phyloP scores from a whole-genome alignment of 64 coral and sea anemone species.

The Pachyseris speciosa region DNA sequence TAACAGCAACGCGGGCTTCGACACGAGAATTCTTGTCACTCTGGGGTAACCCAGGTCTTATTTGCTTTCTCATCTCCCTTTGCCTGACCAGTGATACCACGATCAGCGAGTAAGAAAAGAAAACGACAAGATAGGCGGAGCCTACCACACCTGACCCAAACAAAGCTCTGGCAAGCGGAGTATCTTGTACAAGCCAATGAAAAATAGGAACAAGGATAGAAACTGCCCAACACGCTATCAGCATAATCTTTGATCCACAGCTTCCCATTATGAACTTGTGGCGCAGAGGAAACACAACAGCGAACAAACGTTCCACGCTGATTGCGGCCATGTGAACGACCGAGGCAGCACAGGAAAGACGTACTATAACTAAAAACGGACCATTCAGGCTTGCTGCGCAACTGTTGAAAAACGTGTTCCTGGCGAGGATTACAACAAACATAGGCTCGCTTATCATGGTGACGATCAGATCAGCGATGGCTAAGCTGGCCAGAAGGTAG shows the following conservation, averaged over 20 bases:
- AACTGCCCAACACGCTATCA: neutral
- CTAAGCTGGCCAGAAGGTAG: neutral
- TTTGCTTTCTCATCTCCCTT: neutral
- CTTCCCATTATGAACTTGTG: neutral
- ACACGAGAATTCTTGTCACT: neutral
- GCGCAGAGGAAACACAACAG: neutral
- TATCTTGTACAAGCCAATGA: neutral
- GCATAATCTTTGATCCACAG: neutral
- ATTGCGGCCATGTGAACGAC: neutral
- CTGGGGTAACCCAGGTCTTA: neutral
- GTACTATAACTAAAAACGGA: too few species aligned
- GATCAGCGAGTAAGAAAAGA: neutral
- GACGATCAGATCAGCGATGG: neutral
- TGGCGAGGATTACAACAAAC: neutral
- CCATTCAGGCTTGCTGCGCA: too few species aligned
- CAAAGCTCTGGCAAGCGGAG: neutral
- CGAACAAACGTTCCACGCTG: neutral
- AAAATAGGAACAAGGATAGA: neutral
- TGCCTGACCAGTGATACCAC: neutral
- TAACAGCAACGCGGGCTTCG: neutral
- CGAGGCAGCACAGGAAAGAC: too few species aligned
- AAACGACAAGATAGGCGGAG: neutral
- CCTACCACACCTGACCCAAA: neutral
- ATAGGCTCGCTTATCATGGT: conserved; percentile 4
- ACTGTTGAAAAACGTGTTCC: neutral